A percentile compares a stretch with the other conserved stretches of the same genome.
Conservation (phyloP, 1,140 invertebrate species). For the Platyura marginata region DNA sequence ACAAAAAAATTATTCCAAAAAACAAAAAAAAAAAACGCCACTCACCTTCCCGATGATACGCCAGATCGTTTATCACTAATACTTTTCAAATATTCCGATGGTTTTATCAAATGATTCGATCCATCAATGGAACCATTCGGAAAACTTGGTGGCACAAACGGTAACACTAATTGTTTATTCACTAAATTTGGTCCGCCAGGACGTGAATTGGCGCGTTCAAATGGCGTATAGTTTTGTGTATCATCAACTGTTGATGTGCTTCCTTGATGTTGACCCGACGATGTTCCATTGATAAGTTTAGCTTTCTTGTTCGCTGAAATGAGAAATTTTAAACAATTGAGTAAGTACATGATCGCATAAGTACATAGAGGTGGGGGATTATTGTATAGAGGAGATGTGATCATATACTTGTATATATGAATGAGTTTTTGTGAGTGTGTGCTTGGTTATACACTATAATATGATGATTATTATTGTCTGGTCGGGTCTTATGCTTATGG, state of each 20-base stretch:
- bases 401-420: too few relatives aligned
- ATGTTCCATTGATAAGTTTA: constrained; percentile 19
- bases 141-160: constrained; percentile 79
- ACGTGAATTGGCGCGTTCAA: constrained; percentile 6
- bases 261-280: constrained; percentile 1
- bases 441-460: too few relatives aligned
- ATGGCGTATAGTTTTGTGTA: constrained; percentile 3
- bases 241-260: constrained; percentile 3
- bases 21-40: too few relatives aligned
- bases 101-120: constrained; percentile 69
- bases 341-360: too few relatives aligned
- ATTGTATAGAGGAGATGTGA: too few relatives aligned
- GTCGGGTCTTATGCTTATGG: too few relatives aligned
- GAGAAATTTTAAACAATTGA: too few relatives aligned
- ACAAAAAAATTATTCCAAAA: too few relatives aligned
- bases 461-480: too few relatives aligned
- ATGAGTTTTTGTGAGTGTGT: too few relatives aligned
- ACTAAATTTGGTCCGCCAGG: constrained; percentile 41
- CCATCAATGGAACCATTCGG: constrained; percentile 37
- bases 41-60: constrained; percentile 28
- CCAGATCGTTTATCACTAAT: constrained; percentile 45
- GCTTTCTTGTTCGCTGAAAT: constrained; percentile 25
- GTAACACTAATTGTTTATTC: constrained; percentile 63
- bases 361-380: too few relatives aligned
- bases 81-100: constrained; percentile 74